Percentiles rank a stretch among this genome's conserved stretches.
Evolutionary conservation across 2,888 invertebrate species (phyloP).

Genomic region (Troides helena): DNA sequence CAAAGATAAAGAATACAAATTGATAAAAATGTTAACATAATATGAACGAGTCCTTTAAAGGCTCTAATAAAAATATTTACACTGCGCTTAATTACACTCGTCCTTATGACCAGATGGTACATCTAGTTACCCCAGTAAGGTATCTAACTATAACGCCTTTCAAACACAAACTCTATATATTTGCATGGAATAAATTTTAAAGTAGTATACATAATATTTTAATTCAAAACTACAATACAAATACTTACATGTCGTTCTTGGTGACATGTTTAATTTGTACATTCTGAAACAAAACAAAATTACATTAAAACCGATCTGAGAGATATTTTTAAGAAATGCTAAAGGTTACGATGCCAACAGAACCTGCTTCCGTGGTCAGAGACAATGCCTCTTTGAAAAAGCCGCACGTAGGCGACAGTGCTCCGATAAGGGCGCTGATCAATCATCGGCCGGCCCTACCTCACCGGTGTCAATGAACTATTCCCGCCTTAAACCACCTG

Average conservation of each 20-base stretch:
- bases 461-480: constrained; percentile 73
- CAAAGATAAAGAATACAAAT: too few relatives aligned
- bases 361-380: constrained; percentile 56
- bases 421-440: constrained; percentile 75
- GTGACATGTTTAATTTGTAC: constrained; percentile 48
- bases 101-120: too few relatives aligned
- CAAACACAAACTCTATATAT: not conserved
- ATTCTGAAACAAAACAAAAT: constrained; percentile 61
- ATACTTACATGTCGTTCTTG: constrained; percentile 62
- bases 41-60: too few relatives aligned
- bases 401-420: constrained; percentile 75
- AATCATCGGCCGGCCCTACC: constrained; percentile 75
- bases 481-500: constrained; percentile 60
- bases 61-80: too few relatives aligned
- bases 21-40: too few relatives aligned
- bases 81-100: too few relatives aligned
- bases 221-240: not conserved
- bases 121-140: too few relatives aligned
- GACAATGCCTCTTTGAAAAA: constrained; percentile 76
- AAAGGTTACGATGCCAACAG: constrained; percentile 50
- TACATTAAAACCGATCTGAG: constrained; percentile 13
- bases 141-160: too few relatives aligned
- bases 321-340: constrained; percentile 1
- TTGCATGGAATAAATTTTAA: not conserved
- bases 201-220: not conserved